Percentiles rank a stretch among this genome's conserved stretches.
Conservation (phyloP, 23 tunicate species). For the Botrylloides violaceus region DNA sequence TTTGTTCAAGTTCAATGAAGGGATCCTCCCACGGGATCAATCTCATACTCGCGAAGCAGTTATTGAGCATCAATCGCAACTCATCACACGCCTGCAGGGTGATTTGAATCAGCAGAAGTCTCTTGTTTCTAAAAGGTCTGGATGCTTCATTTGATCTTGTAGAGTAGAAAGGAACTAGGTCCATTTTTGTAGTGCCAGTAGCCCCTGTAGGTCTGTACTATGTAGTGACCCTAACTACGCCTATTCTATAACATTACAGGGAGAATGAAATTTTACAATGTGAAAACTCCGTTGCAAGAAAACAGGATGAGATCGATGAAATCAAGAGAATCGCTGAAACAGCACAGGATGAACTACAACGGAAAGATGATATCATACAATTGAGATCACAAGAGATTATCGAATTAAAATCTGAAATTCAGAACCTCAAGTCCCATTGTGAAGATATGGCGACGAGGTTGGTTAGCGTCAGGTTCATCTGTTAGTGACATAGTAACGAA, state of each 20-base stretch:
- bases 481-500: no score
- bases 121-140: not conserved
- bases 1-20: no score
- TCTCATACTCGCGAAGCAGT: slow-evolving; percentile 17
- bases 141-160: no score
- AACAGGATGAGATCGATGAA: not conserved
- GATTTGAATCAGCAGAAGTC: slow-evolving; percentile 27
- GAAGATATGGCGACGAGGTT: not conserved
- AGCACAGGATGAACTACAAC: not conserved
- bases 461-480: no score
- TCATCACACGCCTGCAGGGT: slow-evolving; percentile 56
- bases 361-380: not conserved
- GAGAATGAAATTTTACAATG: slow-evolving; percentile 2
- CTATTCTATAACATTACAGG: not conserved
- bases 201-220: no score
- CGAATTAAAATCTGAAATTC: not conserved
- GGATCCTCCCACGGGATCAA: not conserved
- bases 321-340: not conserved
- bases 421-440: not conserved
- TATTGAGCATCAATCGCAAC: slow-evolving; percentile 62
- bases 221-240: no score
- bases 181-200: no score
- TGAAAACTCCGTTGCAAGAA: not conserved
- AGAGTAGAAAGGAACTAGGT: no score
- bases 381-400: not conserved